Percentiles rank a stretch among this genome's conserved stretches.
Evolutionary conservation across 2,888 invertebrate genomes (phyloP).

Genomic region (Tachina fera): DNA sequence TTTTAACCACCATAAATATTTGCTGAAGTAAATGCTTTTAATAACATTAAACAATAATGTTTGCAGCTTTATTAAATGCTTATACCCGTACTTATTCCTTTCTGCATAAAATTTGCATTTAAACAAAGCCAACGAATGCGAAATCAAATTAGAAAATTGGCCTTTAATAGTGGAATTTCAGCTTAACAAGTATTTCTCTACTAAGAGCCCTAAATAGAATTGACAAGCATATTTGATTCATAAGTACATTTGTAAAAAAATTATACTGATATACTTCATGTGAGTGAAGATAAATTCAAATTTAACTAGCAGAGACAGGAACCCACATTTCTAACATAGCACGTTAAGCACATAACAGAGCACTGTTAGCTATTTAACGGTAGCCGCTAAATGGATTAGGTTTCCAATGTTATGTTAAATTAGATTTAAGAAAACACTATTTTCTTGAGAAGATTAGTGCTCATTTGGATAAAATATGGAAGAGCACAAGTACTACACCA

Average conservation of each 20-base stretch:
- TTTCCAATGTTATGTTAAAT: too few relatives aligned
- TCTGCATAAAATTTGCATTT: constrained; percentile 31
- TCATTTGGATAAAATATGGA: too few relatives aligned
- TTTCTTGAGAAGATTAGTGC: too few relatives aligned
- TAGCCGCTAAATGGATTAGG: too few relatives aligned
- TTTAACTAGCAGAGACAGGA: too few relatives aligned
- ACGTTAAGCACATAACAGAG: too few relatives aligned
- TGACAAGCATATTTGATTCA: background rate
- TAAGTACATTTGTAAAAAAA: background rate
- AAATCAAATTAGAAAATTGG: constrained; percentile 49
- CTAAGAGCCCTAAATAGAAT: background rate
- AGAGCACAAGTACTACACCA: too few relatives aligned
- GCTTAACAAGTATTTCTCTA: background rate
- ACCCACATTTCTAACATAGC: too few relatives aligned
- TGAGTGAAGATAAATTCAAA: too few relatives aligned
- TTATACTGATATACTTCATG: too few relatives aligned
- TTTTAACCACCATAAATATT: constrained; percentile 33
- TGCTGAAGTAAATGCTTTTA: constrained; percentile 44
- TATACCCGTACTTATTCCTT: constrained; percentile 18
- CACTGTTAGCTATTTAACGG: too few relatives aligned
- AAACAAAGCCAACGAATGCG: constrained; percentile 11
- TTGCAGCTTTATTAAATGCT: constrained; percentile 39
- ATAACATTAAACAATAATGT: constrained; percentile 38
- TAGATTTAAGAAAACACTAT: too few relatives aligned
- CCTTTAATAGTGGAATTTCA: constrained; percentile 45